Evolutionary conservation across 2,113 vertebrate genomes (phyloP).

Genomic region (Eurystomus gularis): DNA sequence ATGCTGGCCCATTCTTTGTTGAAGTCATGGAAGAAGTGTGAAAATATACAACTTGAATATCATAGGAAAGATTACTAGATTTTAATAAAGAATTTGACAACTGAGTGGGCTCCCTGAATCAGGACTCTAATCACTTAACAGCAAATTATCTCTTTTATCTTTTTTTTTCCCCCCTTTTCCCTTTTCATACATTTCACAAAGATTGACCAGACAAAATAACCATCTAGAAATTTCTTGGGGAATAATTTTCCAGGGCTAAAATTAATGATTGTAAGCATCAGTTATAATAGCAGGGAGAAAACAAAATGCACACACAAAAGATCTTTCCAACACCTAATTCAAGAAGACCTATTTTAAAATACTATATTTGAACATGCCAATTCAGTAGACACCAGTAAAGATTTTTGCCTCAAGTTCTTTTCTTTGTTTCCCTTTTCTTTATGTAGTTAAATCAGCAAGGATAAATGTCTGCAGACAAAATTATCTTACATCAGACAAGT

Average conservation of each 20-base stretch:
- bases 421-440: conserved; percentile 40
- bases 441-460: conserved; percentile 36
- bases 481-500: conserved; percentile 68
- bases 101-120: not conserved
- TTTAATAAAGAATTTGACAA: conserved; percentile 21
- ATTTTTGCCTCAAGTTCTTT: conserved; percentile 46
- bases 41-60: not conserved
- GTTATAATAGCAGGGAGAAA: not conserved
- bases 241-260: not conserved
- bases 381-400: conserved; percentile 18
- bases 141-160: not conserved
- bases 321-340: not conserved
- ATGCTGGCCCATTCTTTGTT: not conserved
- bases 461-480: conserved; percentile 66
- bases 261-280: not conserved
- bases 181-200: not conserved
- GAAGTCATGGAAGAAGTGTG: not conserved
- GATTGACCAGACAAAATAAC: not conserved
- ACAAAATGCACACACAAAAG: not conserved
- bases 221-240: not conserved
- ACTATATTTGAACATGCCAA: conserved; percentile 8
- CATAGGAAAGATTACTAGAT: not conserved
- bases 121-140: not conserved
- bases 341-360: conserved; percentile 23
- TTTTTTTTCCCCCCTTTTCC: not conserved